Evolutionary conservation across 2,888 invertebrate species (phyloP).

Genomic region (Hecatera dysodea): DNA sequence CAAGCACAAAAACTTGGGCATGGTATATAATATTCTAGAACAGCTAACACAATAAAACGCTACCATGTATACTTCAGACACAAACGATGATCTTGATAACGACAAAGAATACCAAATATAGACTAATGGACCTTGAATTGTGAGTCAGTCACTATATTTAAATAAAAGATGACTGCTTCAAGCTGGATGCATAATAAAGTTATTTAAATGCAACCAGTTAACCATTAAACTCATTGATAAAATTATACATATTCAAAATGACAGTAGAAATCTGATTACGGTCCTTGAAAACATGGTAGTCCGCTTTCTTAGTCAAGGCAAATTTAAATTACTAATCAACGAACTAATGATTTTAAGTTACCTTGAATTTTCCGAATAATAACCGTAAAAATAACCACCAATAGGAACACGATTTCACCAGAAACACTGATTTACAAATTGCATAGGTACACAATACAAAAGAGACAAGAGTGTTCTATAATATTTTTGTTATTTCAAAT

Average conservation of each 20-base stretch:
- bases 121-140: constrained; percentile 55
- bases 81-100: constrained; percentile 31
- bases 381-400: constrained; percentile 33
- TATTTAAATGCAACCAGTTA: constrained; percentile 33
- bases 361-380: constrained; percentile 53
- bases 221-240: not conserved
- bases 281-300: constrained; percentile 26
- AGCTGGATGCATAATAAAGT: constrained; percentile 47
- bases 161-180: constrained; percentile 51
- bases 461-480: constrained; percentile 60
- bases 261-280: not conserved
- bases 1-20: not conserved
- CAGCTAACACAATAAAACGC: not conserved
- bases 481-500: constrained; percentile 76
- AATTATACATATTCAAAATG: not conserved
- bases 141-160: constrained; percentile 45
- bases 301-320: constrained; percentile 10
- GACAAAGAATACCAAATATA: constrained; percentile 39
- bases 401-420: constrained; percentile 53
- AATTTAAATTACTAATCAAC: not conserved
- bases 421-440: constrained; percentile 64
- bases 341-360: constrained; percentile 28
- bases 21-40: not conserved
- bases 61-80: constrained; percentile 15
- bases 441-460: constrained; percentile 54